These are phyloP conservation scores for Eucidaris tribuloides DNA, from an alignment of 35 echinoderm and acorn worm species.

Conservation along the genomic window DNA sequence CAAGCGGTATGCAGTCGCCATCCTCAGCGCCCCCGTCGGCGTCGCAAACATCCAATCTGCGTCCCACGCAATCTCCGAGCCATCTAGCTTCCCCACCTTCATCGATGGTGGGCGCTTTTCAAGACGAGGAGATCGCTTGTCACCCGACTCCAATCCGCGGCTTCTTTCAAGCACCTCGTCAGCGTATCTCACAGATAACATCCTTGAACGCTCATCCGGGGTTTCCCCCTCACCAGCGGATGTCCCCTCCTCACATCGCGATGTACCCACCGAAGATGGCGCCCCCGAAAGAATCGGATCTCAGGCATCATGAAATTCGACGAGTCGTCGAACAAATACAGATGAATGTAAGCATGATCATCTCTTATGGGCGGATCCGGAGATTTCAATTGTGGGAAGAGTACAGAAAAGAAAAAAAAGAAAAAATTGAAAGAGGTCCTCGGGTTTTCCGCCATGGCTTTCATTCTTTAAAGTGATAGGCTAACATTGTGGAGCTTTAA, in stretches of 20 bases:
- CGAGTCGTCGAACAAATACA: conserved; percentile 14
- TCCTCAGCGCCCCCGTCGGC: not conserved
- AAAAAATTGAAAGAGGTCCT: no score
- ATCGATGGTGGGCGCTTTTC: not conserved
- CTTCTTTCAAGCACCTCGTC: not conserved
- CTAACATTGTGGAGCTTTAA: no score
- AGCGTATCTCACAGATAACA: not conserved
- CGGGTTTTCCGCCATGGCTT: no score
- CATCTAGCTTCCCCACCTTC: not conserved
- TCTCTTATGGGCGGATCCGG: no score
- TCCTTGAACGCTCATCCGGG: not conserved
- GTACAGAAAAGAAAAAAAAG: no score
- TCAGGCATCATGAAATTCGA: conserved; percentile 18
- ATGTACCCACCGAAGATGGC: conserved; percentile 12
- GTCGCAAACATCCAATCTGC: conserved; percentile 1
- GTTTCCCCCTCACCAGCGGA: conserved; percentile 4
- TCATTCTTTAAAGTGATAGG: no score
- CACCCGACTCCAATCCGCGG: conserved; percentile 1
- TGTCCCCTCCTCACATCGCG: not conserved
- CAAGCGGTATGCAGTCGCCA: not conserved
- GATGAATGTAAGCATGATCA: conserved; percentile 19
- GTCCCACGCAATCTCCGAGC: no score
- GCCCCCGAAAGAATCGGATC: not conserved
- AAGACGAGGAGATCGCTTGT: not conserved
- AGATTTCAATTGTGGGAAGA: no score